Conservation (phyloP, 2,888 invertebrate species). For the Thereva unica region DNA sequence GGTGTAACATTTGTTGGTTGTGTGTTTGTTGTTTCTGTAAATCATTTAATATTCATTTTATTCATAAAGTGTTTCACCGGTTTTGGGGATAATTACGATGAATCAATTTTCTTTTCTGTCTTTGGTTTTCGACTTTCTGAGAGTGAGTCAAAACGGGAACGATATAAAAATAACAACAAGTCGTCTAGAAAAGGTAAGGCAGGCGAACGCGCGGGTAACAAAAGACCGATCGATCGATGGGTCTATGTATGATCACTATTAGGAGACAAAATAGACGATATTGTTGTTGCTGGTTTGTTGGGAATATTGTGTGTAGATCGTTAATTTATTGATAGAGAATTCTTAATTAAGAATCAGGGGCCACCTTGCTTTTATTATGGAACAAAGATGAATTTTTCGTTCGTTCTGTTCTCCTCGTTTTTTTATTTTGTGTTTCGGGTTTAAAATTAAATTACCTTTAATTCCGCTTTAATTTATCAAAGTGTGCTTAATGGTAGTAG, state of each 20-base stretch:
- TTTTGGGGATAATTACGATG: conserved; percentile 31
- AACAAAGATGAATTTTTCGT: not conserved
- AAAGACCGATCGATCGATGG: no score
- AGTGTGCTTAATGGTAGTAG: conserved; percentile 1
- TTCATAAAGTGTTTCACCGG: conserved; percentile 30
- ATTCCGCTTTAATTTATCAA: conserved; percentile 29
- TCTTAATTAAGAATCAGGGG: conserved; percentile 27
- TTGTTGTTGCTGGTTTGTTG: no score
- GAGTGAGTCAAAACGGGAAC: no score
- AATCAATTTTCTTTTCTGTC: conserved; percentile 11
- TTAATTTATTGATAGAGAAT: conserved; percentile 31
- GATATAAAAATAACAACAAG: no score
- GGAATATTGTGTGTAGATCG: not conserved
- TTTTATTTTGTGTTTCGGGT: conserved; percentile 3
- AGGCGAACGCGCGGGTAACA: no score
- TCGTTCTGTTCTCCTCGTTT: no score
- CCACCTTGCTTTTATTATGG: conserved; percentile 14
- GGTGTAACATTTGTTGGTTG: not conserved
- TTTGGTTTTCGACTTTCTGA: not conserved
- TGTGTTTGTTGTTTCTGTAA: conserved; percentile 11
- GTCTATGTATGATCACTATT: no score
- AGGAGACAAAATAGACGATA: no score
- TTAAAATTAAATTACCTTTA: conserved; percentile 16
- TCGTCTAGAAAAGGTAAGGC: no score
- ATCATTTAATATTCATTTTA: conserved; percentile 12